Conservation (phyloP, 1,140 invertebrate genomes). For the Drosophila arizonae region DNA sequence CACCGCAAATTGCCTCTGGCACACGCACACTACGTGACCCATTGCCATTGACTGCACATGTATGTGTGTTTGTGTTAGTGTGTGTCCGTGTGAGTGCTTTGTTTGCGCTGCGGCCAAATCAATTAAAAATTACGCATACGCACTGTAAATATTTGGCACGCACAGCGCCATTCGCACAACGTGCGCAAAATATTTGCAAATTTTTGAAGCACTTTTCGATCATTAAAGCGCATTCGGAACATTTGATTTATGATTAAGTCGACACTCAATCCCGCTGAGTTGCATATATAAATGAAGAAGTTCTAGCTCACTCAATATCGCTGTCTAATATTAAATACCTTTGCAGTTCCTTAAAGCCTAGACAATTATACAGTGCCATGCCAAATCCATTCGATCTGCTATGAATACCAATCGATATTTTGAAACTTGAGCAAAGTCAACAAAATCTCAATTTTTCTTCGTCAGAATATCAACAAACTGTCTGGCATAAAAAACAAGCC, state of each 20-base stretch:
- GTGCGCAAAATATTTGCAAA: conserved; percentile 41
- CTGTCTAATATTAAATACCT: too few relatives aligned
- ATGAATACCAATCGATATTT: too few relatives aligned
- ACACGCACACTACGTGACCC: conserved; percentile 38
- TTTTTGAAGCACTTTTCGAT: conserved; percentile 45
- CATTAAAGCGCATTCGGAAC: conserved; percentile 39
- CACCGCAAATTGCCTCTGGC: conserved; percentile 5
- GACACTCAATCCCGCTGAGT: too few relatives aligned
- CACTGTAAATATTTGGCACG: conserved; percentile 70
- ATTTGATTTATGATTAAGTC: too few relatives aligned
- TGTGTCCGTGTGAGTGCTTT: conserved; percentile 47
- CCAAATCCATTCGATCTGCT: too few relatives aligned
- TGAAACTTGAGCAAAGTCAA: too few relatives aligned
- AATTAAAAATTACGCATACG: conserved; percentile 81
- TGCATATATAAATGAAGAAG: too few relatives aligned
- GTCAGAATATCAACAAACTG: too few relatives aligned
- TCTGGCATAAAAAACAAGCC: neutral
- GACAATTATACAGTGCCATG: too few relatives aligned
- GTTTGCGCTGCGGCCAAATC: conserved; percentile 71
- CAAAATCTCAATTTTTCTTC: too few relatives aligned
- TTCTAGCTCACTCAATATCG: too few relatives aligned
- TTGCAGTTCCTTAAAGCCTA: too few relatives aligned
- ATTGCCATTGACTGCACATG: conserved; percentile 18
- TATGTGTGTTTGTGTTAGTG: neutral
- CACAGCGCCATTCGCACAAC: conserved; percentile 56